Conservation (phyloP, 2,797 vertebrate species). For the Clarias laeviceps region DNA sequence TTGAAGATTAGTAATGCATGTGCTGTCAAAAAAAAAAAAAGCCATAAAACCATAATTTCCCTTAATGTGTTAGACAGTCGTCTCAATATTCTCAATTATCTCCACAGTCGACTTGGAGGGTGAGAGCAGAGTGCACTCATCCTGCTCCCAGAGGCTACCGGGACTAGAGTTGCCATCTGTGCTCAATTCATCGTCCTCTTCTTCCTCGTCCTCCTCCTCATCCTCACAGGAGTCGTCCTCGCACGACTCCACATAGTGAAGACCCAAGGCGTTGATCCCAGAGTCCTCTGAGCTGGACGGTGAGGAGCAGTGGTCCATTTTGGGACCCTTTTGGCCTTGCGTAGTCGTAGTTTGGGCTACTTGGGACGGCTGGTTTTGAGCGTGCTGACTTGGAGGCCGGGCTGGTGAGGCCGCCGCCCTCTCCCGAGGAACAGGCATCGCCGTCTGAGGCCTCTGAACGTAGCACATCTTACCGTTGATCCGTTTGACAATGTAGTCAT, state of each 20-base stretch:
- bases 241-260: slow-evolving; percentile 83
- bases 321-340: slow-evolving; percentile 65
- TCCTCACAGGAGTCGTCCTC: slow-evolving; percentile 84
- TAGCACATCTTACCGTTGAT: slow-evolving; percentile 91
- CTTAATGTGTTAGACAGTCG: slow-evolving; percentile 78
- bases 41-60: neutral
- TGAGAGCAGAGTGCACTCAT: slow-evolving; percentile 80
- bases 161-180: slow-evolving; percentile 76
- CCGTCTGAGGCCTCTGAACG: slow-evolving; percentile 72
- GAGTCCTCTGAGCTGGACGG: slow-evolving; percentile 89
- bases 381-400: neutral
- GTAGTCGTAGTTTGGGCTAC: slow-evolving; percentile 61
- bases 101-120: slow-evolving; percentile 84
- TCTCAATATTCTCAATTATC: slow-evolving; percentile 89
- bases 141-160: slow-evolving; percentile 83
- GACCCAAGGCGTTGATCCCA: slow-evolving; percentile 84
- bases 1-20: slow-evolving; percentile 19
- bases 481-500: slow-evolving; percentile 87
- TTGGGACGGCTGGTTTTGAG: slow-evolving; percentile 36
- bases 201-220: slow-evolving; percentile 69
- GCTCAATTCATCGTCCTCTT: slow-evolving; percentile 63
- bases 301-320: slow-evolving; percentile 85
- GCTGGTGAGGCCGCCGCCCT: neutral
- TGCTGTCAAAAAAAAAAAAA: neutral
- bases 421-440: slow-evolving; percentile 24